Conservation (phyloP, 2,797 vertebrate species). For the Xenops minutus region DNA sequence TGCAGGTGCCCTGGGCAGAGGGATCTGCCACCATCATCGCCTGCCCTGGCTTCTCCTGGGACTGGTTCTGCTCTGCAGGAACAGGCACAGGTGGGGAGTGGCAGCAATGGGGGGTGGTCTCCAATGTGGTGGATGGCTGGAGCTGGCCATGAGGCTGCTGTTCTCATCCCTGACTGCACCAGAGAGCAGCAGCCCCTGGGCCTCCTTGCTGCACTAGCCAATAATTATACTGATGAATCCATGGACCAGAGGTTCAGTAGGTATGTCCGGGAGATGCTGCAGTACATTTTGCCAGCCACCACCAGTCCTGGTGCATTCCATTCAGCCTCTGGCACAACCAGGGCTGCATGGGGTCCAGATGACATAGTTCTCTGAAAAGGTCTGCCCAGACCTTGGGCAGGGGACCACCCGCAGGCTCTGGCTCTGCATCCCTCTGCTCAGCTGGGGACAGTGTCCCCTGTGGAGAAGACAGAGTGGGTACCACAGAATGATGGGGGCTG, state of each 20-base stretch:
- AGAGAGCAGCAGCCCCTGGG: no score
- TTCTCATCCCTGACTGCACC: no score
- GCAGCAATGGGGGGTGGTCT: no score
- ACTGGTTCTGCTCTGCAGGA: background rate
- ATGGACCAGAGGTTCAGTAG: background rate
- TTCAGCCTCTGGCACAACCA: background rate
- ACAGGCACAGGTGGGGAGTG: background rate
- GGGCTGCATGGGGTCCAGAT: background rate
- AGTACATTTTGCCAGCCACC: background rate
- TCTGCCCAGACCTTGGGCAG: background rate
- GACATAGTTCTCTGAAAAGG: background rate
- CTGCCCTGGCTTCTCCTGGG: background rate
- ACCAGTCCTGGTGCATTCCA: background rate
- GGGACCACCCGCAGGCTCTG: background rate
- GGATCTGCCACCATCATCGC: rapidly evolving
- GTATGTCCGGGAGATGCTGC: background rate
- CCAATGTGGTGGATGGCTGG: rapidly evolving
- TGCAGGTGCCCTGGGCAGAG: background rate
- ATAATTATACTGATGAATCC: no score
- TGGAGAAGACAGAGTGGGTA: background rate
- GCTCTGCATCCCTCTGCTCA: background rate
- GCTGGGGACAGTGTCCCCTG: background rate
- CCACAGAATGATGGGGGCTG: background rate
- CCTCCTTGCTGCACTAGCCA: no score
- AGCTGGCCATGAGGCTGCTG: no score